Conservation (phyloP, 1,140 invertebrate genomes). For the Cylas formicarius region DNA sequence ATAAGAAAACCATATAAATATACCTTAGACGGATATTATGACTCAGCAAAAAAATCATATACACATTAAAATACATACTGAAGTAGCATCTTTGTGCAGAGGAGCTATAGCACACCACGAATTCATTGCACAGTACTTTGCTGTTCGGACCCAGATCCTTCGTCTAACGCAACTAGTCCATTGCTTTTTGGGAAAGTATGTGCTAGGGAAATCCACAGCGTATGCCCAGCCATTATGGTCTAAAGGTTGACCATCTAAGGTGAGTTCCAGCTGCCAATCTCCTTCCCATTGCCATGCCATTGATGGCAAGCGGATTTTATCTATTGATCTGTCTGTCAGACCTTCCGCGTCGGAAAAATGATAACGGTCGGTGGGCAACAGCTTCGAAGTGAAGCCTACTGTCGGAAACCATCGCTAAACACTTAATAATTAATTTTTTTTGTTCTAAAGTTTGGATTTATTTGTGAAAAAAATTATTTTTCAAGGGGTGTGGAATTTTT, state of each 20-base stretch:
- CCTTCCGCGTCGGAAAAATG: constrained; percentile 81
- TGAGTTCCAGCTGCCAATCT: constrained; percentile 84
- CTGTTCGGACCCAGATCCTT: constrained; percentile 80
- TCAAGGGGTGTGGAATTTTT: not conserved
- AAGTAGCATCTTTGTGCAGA: constrained; percentile 78
- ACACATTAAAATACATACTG: constrained; percentile 43
- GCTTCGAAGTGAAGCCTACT: constrained; percentile 72
- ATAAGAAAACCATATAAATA: too few species aligned
- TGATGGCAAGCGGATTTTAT: constrained; percentile 77
- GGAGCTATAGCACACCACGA: constrained; percentile 86
- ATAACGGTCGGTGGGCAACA: constrained; percentile 80
- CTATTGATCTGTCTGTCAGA: constrained; percentile 63
- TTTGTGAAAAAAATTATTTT: constrained; percentile 3
- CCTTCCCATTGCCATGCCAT: constrained; percentile 92
- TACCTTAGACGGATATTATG: too few species aligned
- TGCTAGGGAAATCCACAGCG: constrained; percentile 83
- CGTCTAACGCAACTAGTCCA: constrained; percentile 88
- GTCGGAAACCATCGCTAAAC: constrained; percentile 79
- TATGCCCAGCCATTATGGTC: constrained; percentile 92
- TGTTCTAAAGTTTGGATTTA: not conserved
- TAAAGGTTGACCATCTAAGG: constrained; percentile 76
- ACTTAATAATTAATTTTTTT: not conserved
- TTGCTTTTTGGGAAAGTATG: constrained; percentile 72
- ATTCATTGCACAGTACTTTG: constrained; percentile 81
- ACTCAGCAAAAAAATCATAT: not conserved